phyloP scores from a whole-genome alignment of 2,113 vertebrate species.

The Tachysurus vachellii region DNA sequence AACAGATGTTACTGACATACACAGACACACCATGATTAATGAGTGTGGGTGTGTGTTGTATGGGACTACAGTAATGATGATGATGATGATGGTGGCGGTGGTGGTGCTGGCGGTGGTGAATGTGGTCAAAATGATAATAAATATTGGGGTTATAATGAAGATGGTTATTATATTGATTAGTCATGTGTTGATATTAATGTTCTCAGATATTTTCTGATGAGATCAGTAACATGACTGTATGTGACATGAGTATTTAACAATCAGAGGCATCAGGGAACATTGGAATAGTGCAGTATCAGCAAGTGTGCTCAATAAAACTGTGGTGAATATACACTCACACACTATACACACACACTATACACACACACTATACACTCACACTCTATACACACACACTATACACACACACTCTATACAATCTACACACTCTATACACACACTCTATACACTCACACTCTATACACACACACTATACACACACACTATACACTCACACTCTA shows the following conservation, averaged over 20 bases:
- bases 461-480: too few relatives aligned
- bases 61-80: background rate
- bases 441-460: too few relatives aligned
- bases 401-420: too few relatives aligned
- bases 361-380: too few relatives aligned
- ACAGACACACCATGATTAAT: conserved; percentile 43
- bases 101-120: background rate
- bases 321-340: background rate
- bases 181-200: background rate
- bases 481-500: too few relatives aligned
- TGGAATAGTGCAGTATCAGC: background rate
- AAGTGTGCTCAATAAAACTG: background rate
- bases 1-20: conserved; percentile 51
- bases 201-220: background rate
- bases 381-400: too few relatives aligned
- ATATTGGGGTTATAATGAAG: background rate
- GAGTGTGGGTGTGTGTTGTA: conserved; percentile 2
- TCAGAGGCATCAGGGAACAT: background rate
- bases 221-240: background rate
- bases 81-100: background rate
- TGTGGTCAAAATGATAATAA: background rate
- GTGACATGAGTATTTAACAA: background rate
- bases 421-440: too few relatives aligned
- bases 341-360: too few relatives aligned
- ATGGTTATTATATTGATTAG: background rate